A percentile compares a stretch with the other conserved stretches of the same genome.
These are phyloP conservation scores for Melanostoma mellinum DNA, from an alignment of 2,888 invertebrate genomes.

Conservation along the genomic window DNA sequence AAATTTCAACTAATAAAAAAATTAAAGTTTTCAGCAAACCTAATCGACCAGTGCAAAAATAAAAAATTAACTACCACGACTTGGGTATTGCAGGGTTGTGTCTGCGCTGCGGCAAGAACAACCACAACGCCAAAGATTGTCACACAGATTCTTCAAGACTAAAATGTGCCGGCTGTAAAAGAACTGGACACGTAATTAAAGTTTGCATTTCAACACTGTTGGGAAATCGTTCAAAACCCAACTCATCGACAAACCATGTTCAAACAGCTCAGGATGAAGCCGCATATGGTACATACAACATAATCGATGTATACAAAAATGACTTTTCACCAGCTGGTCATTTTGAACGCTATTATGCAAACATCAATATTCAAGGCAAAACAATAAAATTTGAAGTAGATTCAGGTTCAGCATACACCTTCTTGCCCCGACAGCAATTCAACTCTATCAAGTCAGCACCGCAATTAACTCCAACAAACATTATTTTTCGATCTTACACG, in stretches of 20 bases:
- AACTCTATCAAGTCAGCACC: not conserved
- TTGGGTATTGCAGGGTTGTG: constrained; percentile 13
- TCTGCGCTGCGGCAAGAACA: constrained; percentile 2
- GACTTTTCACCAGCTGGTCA: not conserved
- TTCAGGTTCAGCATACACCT: constrained; percentile 7
- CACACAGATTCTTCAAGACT: constrained; percentile 1
- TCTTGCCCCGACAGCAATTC: constrained; percentile 15
- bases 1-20: constrained; percentile 32
- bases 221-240: not conserved
- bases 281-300: constrained; percentile 12
- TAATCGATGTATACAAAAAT: constrained; percentile 8
- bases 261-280: not conserved
- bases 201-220: constrained; percentile 10
- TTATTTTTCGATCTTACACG: constrained; percentile 3
- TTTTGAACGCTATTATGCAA: constrained; percentile 4
- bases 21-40: not conserved
- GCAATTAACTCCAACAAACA: not conserved
- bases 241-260: constrained; percentile 14
- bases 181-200: constrained; percentile 1
- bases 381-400: constrained; percentile 17
- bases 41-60: not conserved
- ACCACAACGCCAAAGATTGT: constrained; percentile 10
- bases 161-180: constrained; percentile 8
- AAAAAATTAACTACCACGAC: not conserved
- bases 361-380: constrained; percentile 15